A percentile compares a stretch with the other conserved stretches of the same genome.
These are phyloP conservation scores for Phyllotis vaccarum DNA, from an alignment of 2,797 vertebrate species.

Conservation along the genomic window DNA sequence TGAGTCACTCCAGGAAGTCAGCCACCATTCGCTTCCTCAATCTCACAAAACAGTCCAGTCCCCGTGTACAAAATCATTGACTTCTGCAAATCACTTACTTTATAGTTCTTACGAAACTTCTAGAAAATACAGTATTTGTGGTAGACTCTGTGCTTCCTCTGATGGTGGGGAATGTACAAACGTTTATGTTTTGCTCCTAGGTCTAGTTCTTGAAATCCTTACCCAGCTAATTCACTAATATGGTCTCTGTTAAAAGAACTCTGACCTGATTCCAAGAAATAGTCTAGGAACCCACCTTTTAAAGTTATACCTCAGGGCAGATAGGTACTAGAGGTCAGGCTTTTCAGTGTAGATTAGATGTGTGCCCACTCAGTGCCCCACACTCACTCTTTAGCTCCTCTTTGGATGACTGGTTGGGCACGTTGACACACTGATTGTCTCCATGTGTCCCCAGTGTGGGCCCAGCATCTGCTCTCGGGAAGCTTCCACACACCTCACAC, in stretches of 20 bases:
- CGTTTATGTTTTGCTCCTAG: conserved; percentile 62
- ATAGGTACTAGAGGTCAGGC: background rate
- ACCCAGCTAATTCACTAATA: conserved; percentile 12
- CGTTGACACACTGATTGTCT: background rate
- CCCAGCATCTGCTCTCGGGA: background rate
- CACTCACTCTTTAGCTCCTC: background rate
- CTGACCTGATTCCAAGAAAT: conserved; percentile 67
- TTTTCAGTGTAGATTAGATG: background rate
- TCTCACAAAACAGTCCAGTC: conserved; percentile 80
- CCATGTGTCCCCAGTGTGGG: background rate
- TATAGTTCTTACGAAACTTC: conserved; percentile 77
- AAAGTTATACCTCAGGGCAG: background rate
- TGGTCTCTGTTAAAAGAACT: background rate
- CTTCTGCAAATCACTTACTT: conserved; percentile 88
- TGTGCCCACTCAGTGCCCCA: background rate
- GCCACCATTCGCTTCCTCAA: conserved; percentile 85
- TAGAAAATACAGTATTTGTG: conserved; percentile 81
- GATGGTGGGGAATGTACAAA: conserved; percentile 58
- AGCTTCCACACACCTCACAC: background rate
- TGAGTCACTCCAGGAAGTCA: conserved; percentile 90
- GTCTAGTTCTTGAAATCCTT: conserved; percentile 68
- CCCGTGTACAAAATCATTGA: conserved; percentile 71
- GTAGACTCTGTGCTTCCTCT: conserved; percentile 74
- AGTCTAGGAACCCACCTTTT: conserved; percentile 30
- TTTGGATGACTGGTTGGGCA: background rate